Base-by-base conservation (phyloP, 2,888 invertebrate genomes). In the Osmoderma eremita region DNA sequence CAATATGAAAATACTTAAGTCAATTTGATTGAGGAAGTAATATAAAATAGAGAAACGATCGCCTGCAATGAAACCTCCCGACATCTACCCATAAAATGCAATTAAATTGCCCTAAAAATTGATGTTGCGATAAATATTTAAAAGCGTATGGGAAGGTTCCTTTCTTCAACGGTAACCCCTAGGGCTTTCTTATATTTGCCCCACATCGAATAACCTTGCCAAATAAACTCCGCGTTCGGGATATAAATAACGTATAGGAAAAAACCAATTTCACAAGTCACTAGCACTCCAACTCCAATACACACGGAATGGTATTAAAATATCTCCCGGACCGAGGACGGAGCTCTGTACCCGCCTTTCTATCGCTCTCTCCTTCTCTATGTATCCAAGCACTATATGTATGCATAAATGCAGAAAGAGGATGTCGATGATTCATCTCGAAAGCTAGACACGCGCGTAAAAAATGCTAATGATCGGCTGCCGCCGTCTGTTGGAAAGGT, bases 201-300 rank as follows among this genome's bases (percentile, higher is more conserved):
- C 58, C 58, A 48, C 58, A 48, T 61, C 58, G 58, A 61, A 61
- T 61, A 61, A 61, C 58, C 41, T 48, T 48, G 18, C 48, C 51
- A 45, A 63, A 63, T 63, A 63, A 63, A 63, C 53, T 53, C 63
- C 51, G 30, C 30, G 53, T 63, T 63, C 51, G 39, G 22, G 48
- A 24, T 49, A 63, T 63, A 63, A 63, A 63, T 63, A 53, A 51
- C 63, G 63, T 63, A 63, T 51, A 51, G 63, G 63, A 63, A 51
- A 61, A 63, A 63, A 53, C 51, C 63, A 63, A 63, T 63, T 63
- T 63, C 53, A 63, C 63, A 63, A 63, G 63, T 63, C 63, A 63
- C 51, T 63, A 63, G 42, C 63, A 53, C 63, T 63, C 63, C 53
- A 30, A 63, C 36, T 53, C 42, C 53, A 41, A 63, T 63, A 63